A percentile compares a stretch with the other conserved stretches of the same genome.
Conservation (phyloP, 2,113 vertebrate species). For the Syngnathus floridae region DNA sequence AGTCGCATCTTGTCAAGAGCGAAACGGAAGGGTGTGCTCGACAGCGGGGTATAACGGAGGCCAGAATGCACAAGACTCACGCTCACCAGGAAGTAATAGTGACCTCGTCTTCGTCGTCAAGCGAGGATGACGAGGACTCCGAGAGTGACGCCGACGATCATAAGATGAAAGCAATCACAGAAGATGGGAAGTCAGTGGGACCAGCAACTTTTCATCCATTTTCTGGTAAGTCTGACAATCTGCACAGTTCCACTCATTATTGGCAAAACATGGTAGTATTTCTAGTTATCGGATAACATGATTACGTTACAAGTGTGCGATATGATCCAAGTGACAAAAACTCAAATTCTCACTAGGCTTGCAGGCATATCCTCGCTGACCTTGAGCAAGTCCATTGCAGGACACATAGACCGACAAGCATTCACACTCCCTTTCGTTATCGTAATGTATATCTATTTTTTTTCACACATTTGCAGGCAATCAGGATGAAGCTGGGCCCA, state of each 20-base stretch:
- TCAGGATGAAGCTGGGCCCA: slow-evolving; percentile 79
- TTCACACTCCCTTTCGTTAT: not conserved
- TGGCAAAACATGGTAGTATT: not conserved
- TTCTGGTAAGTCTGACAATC: slow-evolving; percentile 73
- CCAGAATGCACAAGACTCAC: slow-evolving; percentile 20
- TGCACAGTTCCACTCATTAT: not conserved
- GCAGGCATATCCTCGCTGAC: too few species aligned
- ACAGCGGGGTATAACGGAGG: slow-evolving; percentile 29
- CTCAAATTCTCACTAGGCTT: not conserved
- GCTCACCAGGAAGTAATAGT: slow-evolving; percentile 18
- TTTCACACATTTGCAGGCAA: slow-evolving; percentile 68
- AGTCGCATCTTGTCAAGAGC: slow-evolving; percentile 51
- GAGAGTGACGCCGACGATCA: slow-evolving; percentile 81
- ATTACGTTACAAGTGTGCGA: too few species aligned
- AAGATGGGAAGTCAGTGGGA: slow-evolving; percentile 74
- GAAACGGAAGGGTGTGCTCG: slow-evolving; percentile 26
- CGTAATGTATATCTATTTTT: not conserved
- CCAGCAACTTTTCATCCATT: slow-evolving; percentile 81
- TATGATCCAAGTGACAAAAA: not conserved
- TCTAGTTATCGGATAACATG: not conserved
- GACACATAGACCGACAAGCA: not conserved
- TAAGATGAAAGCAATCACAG: slow-evolving; percentile 87
- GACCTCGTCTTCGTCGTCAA: slow-evolving; percentile 48
- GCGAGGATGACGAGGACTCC: slow-evolving; percentile 64
- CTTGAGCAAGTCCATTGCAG: not conserved